Conservation (phyloP, 2,113 vertebrate species). For the Nibea albiflora region DNA sequence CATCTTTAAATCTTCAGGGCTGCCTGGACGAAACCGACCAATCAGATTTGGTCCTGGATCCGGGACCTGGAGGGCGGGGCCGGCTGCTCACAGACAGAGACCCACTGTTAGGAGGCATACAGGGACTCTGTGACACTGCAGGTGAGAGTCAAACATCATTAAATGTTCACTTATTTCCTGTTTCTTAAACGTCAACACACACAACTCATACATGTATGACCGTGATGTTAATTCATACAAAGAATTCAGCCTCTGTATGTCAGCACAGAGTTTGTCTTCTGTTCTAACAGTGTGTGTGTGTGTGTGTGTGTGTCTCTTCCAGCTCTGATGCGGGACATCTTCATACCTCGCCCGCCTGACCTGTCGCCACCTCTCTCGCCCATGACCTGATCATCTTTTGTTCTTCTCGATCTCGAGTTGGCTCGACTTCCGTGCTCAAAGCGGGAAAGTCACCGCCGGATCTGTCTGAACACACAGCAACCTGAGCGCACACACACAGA, state of each 20-base stretch:
- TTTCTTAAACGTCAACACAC: no score
- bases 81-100: constrained; percentile 84
- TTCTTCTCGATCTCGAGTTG: neutral
- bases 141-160: constrained; percentile 52
- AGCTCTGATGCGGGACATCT: constrained; percentile 80
- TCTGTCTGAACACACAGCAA: constrained; percentile 17
- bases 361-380: constrained; percentile 53
- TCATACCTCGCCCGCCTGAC: constrained; percentile 63
- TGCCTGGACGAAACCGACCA: constrained; percentile 68
- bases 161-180: no score
- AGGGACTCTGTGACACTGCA: constrained; percentile 74
- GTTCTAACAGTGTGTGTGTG: no score
- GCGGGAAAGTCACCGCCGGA: neutral
- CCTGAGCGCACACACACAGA: constrained; percentile 10
- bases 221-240: no score
- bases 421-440: neutral
- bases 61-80: constrained; percentile 24
- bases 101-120: constrained; percentile 76
- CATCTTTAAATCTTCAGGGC: constrained; percentile 47
- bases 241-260: no score
- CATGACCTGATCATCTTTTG: constrained; percentile 67
- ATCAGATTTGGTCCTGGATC: constrained; percentile 57
- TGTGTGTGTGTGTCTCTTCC: neutral
- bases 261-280: no score
- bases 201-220: no score